Base-by-base conservation (phyloP, 2,113 vertebrate species). In the Poicephalus gulielmi region DNA sequence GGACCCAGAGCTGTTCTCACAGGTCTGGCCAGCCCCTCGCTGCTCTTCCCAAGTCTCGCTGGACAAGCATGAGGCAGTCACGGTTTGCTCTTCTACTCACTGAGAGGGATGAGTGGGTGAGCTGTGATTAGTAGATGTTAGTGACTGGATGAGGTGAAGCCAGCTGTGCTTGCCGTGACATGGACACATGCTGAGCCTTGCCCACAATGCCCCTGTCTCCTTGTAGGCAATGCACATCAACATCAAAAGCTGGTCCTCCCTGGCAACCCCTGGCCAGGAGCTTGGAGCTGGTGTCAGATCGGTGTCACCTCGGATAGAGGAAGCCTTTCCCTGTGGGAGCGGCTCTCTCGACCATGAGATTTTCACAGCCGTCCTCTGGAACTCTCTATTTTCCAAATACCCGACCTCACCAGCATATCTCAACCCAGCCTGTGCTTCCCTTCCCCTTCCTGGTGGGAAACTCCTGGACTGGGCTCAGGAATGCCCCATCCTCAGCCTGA, bases 121-220 rank as follows among this genome's bases (percentile, higher is more conserved):
- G 69, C 73, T 33, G 63, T 73, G 93, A 68, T 80, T 44, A 94
- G 94, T 55, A 23, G 31, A 35, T 14, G 87, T 90, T 64, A 86
- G 95, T 75, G 88, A 18, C 5, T 46, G 25, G 74, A 94, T 92
- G 95, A 52, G 83, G 94, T 46, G 85, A 79, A 88, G 89, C 76
- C 43, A 80, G 77, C 68, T 31, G 57, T 46, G 90, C 37, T 43
- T 55, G 83, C 70, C 25, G 67, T 23, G 90, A 75, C 49, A 69
- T 4, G 68, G 82, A 88, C 57, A 57, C 87, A 95, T 49, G 92
- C 92, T 24, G 79, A 70, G 76, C 43, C 60, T 33, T 25, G 70
- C 83, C 77, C 78, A 83, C 90, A 59, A 53, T 33, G 85, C 82
- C 95, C 96, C 96, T 52, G 92, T 69, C 66, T 95, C 97, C 96